Conservation (phyloP, 2,113 vertebrate genomes). For the Pontoporia blainvillei region DNA sequence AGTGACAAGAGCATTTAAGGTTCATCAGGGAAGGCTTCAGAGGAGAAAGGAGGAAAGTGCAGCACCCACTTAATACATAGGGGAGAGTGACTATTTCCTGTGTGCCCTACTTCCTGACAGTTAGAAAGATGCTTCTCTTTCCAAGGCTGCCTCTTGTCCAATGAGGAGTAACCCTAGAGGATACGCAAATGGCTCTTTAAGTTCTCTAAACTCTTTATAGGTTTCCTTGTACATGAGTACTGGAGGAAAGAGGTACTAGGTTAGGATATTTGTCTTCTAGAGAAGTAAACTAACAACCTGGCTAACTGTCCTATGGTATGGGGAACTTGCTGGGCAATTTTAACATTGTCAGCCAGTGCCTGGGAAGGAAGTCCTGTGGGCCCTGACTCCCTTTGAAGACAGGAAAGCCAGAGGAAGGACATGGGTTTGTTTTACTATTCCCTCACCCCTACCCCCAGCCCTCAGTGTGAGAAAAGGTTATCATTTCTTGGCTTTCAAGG, state of each 20-base stretch:
- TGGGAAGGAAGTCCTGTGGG: conserved; percentile 15
- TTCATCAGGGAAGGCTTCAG: background rate
- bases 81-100: background rate
- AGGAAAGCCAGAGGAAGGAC: conserved; percentile 27
- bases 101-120: background rate
- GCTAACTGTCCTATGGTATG: background rate
- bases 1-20: background rate
- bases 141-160: background rate
- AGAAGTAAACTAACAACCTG: background rate
- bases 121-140: background rate
- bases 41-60: background rate
- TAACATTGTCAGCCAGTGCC: background rate
- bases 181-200: background rate
- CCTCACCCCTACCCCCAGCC: background rate
- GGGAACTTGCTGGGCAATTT: background rate
- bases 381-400: conserved; percentile 26
- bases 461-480: conserved; percentile 50
- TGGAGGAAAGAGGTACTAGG: background rate
- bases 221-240: background rate
- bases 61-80: background rate
- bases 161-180: background rate
- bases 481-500: background rate
- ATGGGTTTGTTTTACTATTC: background rate
- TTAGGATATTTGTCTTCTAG: background rate
- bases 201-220: background rate